Percentiles rank a stretch among this genome's conserved stretches.
phyloP scores from a whole-genome alignment of 2,888 invertebrate species.

The Nephrotoma appendiculata region DNA sequence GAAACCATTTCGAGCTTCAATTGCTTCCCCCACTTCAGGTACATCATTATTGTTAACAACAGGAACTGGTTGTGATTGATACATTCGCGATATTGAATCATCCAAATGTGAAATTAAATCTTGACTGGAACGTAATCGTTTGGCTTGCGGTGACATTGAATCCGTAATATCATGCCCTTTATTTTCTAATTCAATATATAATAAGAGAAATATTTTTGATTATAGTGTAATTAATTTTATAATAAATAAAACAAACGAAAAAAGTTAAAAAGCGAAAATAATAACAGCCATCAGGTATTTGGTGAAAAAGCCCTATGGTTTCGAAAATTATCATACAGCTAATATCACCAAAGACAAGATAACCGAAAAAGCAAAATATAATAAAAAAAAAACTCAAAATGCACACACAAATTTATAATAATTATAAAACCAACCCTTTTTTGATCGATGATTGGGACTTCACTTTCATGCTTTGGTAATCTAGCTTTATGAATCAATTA shows the following conservation, averaged over 20 bases:
- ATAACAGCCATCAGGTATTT: conserved; percentile 42
- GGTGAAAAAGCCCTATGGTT: conserved; percentile 63
- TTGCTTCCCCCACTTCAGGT: conserved; percentile 17
- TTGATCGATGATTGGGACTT: background rate
- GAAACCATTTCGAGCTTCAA: conserved; percentile 38
- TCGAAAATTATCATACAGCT: conserved; percentile 46
- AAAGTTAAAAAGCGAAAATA: conserved; percentile 16
- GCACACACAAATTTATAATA: conserved; percentile 4
- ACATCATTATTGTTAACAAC: conserved; percentile 16
- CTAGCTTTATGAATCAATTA: conserved; percentile 74
- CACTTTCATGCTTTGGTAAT: conserved; percentile 75
- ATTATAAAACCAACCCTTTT: background rate
- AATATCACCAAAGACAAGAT: conserved; percentile 58
- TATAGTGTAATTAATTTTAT: conserved; percentile 9
- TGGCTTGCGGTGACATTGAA: conserved; percentile 27
- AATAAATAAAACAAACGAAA: conserved; percentile 4
- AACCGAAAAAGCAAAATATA: conserved; percentile 23
- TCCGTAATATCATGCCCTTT: conserved; percentile 2
- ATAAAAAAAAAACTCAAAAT: conserved; percentile 10
- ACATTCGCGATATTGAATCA: conserved; percentile 29
- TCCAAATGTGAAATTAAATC: conserved; percentile 23
- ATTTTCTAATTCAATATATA: conserved; percentile 3
- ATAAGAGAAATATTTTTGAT: conserved; percentile 2
- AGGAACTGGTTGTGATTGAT: conserved; percentile 33
- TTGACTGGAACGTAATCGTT: conserved; percentile 27